Percentiles rank a stretch among this genome's conserved stretches.
Evolutionary conservation across 2,888 invertebrate species (phyloP).

Genomic region (Himalopsyche kuldschensis): DNA sequence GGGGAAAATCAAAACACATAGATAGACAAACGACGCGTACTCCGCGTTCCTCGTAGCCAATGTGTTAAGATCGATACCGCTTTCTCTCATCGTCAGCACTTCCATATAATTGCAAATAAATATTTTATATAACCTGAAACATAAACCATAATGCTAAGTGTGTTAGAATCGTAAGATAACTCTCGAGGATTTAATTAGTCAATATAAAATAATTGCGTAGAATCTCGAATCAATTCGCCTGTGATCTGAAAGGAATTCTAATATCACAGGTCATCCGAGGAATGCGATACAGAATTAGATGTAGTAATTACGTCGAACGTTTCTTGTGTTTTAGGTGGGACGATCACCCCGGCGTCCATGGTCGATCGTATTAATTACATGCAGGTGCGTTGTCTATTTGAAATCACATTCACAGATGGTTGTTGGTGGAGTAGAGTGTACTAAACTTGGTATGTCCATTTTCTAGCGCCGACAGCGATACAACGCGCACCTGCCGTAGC

Average conservation of each 20-base stretch:
- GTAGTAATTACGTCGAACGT: background rate
- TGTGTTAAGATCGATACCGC: too few relatives aligned
- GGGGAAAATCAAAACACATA: too few relatives aligned
- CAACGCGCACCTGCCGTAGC: background rate
- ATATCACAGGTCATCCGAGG: background rate
- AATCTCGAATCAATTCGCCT: too few relatives aligned
- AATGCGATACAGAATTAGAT: background rate
- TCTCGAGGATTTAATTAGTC: too few relatives aligned
- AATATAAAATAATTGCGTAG: too few relatives aligned
- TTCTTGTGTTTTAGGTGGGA: background rate
- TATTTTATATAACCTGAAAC: too few relatives aligned
- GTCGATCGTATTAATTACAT: slow-evolving; percentile 23
- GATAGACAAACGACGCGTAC: too few relatives aligned
- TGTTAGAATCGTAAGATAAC: too few relatives aligned
- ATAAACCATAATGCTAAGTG: too few relatives aligned
- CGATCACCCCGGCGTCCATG: background rate
- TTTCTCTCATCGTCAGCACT: too few relatives aligned
- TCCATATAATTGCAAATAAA: too few relatives aligned
- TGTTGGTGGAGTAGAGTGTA: background rate
- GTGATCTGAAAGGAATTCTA: background rate
- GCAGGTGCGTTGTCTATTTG: slow-evolving; percentile 25
- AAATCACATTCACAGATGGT: slow-evolving; percentile 5
- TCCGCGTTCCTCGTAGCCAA: too few relatives aligned
- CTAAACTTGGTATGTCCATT: background rate
- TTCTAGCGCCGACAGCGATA: background rate